Percentiles rank a stretch among this genome's conserved stretches.
phyloP scores from a whole-genome alignment of 2,113 vertebrate species.

The Thunnus maccoyii region DNA sequence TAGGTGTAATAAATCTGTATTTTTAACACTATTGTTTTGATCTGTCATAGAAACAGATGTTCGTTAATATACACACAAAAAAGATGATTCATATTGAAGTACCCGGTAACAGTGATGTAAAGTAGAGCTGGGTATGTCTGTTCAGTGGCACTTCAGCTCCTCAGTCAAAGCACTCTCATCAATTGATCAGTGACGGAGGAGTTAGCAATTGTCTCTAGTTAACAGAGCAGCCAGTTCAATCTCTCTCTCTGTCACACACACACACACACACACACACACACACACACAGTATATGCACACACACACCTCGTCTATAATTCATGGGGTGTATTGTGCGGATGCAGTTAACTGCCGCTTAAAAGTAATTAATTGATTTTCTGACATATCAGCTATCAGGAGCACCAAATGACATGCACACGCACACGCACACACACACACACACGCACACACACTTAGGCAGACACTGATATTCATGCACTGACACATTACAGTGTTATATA shows the following conservation, averaged over 20 bases:
- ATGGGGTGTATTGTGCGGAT: constrained; percentile 90
- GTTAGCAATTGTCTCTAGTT: constrained; percentile 66
- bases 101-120: neutral
- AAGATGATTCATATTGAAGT: neutral
- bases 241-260: neutral
- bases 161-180: constrained; percentile 59
- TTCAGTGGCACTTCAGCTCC: constrained; percentile 36
- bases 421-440: constrained; percentile 51
- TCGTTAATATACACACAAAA: too few species aligned
- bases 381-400: constrained; percentile 94
- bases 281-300: constrained; percentile 16
- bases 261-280: constrained; percentile 35
- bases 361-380: constrained; percentile 99
- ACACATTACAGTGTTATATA: neutral
- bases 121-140: constrained; percentile 1
- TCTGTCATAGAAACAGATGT: neutral
- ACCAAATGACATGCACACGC: constrained; percentile 86
- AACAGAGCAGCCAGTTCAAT: constrained; percentile 53
- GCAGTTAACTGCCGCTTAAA: constrained; percentile 95
- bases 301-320: constrained; percentile 94
- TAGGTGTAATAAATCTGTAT: too few species aligned
- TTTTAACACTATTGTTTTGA: neutral
- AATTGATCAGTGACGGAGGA: constrained; percentile 72
- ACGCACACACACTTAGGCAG: constrained; percentile 7
- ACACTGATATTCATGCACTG: constrained; percentile 1